phyloP scores from a whole-genome alignment of 2,113 vertebrate species.

The Suncus etruscus region DNA sequence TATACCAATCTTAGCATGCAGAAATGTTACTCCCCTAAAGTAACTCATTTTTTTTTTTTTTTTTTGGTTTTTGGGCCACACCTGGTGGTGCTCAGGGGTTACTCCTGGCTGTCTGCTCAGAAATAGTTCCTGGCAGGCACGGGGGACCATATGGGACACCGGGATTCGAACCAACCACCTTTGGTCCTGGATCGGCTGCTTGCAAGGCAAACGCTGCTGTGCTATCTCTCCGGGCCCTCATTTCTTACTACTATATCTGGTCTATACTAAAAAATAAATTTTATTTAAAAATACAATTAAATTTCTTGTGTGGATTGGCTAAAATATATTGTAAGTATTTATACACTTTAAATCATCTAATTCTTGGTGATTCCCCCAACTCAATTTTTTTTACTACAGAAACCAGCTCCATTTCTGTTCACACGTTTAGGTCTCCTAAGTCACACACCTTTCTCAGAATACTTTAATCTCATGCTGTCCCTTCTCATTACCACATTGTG shows the following conservation, averaged over 20 bases:
- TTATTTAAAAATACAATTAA: neutral
- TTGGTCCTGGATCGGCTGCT: too few relatives aligned
- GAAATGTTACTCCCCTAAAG: neutral
- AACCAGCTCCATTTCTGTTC: neutral
- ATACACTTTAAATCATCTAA: neutral
- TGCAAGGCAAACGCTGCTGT: too few relatives aligned
- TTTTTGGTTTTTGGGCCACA: too few relatives aligned
- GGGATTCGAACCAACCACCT: too few relatives aligned
- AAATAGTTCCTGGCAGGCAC: too few relatives aligned
- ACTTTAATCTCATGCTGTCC: conserved; percentile 4
- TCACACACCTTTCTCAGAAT: neutral
- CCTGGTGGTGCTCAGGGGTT: too few relatives aligned
- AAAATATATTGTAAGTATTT: conserved; percentile 6
- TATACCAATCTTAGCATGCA: conserved; percentile 26
- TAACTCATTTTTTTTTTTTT: too few relatives aligned
- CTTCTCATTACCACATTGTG: neutral
- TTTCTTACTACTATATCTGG: conserved; percentile 7
- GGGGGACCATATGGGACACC: too few relatives aligned
- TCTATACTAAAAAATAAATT: conserved; percentile 35
- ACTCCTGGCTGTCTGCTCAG: too few relatives aligned
- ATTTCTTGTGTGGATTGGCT: neutral
- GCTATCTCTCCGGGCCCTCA: too few relatives aligned
- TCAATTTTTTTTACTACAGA: conserved; percentile 5
- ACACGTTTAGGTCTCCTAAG: neutral
- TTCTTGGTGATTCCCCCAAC: neutral